phyloP scores from a whole-genome alignment of 2,888 invertebrate genomes.

The Congeria kusceri region DNA sequence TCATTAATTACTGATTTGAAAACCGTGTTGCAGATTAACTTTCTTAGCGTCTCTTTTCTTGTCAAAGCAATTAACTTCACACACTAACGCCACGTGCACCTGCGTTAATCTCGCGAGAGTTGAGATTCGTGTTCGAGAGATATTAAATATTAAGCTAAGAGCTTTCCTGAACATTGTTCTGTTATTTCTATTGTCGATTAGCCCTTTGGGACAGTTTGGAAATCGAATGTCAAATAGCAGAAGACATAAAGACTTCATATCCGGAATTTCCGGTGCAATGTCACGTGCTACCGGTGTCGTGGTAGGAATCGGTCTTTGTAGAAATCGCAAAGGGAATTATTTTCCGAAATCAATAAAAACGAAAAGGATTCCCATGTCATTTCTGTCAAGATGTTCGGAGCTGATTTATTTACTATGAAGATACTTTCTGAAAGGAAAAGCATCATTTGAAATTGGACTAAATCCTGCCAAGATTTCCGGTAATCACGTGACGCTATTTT shows the following conservation, averaged over 20 bases:
- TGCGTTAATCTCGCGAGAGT: constrained; percentile 51
- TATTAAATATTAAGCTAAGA: constrained; percentile 65
- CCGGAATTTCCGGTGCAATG: constrained; percentile 61
- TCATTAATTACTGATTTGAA: too few relatives aligned
- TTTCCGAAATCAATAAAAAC: background rate
- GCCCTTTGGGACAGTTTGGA: constrained; percentile 53
- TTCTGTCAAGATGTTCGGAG: background rate
- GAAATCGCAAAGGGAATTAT: background rate
- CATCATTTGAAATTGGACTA: too few relatives aligned
- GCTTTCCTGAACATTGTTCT: constrained; percentile 51
- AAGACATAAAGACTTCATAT: constrained; percentile 65
- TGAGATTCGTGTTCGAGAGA: constrained; percentile 54
- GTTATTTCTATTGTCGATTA: constrained; percentile 52
- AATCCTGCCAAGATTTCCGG: too few relatives aligned
- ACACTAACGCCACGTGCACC: constrained; percentile 39
- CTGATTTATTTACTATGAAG: too few relatives aligned
- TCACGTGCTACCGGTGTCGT: constrained; percentile 53
- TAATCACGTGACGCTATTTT: too few relatives aligned
- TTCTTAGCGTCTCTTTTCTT: too few relatives aligned
- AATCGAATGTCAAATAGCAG: constrained; percentile 51
- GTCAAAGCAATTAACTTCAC: constrained; percentile 1
- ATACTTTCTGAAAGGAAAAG: too few relatives aligned
- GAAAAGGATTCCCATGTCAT: background rate
- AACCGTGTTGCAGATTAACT: too few relatives aligned
- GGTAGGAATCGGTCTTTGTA: constrained; percentile 21